Percentiles rank a stretch among this genome's conserved stretches.
Evolutionary conservation across 1,140 invertebrate genomes (phyloP).

Genomic region (Monomorium pharaonis): DNA sequence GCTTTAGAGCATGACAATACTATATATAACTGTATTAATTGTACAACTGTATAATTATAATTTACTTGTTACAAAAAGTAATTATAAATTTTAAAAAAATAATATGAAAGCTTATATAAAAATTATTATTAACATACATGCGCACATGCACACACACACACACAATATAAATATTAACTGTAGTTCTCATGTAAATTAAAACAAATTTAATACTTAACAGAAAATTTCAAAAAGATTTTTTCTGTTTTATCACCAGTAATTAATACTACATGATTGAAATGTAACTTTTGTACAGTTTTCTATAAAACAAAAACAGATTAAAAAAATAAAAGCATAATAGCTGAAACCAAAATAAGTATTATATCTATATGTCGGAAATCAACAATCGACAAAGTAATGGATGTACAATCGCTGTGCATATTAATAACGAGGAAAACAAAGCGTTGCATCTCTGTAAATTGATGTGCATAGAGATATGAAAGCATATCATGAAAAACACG

Average conservation of each 20-base stretch:
- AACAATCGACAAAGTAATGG: constrained; percentile 25
- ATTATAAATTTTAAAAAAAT: no score
- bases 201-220: background rate
- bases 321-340: background rate
- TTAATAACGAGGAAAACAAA: constrained; percentile 17
- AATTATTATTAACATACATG: background rate
- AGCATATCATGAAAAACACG: background rate
- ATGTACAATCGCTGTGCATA: background rate
- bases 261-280: background rate
- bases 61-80: no score
- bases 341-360: background rate
- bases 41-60: no score
- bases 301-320: background rate
- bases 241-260: background rate
- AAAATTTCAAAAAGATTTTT: background rate
- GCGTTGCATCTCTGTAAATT: constrained; percentile 10
- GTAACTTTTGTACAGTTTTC: background rate
- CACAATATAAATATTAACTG: background rate
- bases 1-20: no score
- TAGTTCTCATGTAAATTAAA: background rate
- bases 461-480: background rate
- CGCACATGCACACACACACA: no score
- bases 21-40: no score
- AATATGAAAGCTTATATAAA: background rate
- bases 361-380: background rate